phyloP scores from a whole-genome alignment of 2,888 invertebrate species.

The Plebejus anna region DNA sequence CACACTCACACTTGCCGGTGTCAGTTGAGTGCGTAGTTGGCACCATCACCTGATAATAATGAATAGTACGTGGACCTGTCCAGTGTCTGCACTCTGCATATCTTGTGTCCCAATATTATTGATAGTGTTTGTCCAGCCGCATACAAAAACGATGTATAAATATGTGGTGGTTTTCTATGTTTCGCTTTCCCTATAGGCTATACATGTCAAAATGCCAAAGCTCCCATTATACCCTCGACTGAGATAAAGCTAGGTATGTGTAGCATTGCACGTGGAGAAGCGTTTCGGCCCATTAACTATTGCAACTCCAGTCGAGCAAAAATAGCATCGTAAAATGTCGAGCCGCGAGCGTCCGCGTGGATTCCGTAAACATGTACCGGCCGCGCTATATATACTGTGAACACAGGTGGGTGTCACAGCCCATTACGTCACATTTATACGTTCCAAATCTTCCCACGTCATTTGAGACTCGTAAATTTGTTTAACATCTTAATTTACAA shows the following conservation, averaged over 20 bases:
- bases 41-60: neutral
- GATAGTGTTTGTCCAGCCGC: neutral
- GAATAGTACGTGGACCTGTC: neutral
- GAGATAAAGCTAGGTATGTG: neutral
- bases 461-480: neutral
- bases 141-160: neutral
- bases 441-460: neutral
- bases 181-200: neutral
- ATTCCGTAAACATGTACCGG: slow-evolving; percentile 7
- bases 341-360: neutral
- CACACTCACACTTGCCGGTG: neutral
- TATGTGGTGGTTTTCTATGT: neutral
- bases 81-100: neutral
- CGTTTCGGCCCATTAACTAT: neutral
- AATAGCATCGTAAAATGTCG: slow-evolving; percentile 16
- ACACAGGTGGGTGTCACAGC: neutral
- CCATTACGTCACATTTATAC: neutral
- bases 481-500: neutral
- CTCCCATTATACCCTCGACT: neutral
- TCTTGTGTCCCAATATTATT: neutral
- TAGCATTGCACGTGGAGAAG: neutral
- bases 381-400: slow-evolving; percentile 1
- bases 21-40: neutral
- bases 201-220: neutral
- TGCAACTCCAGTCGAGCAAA: slow-evolving; percentile 3